Base-by-base conservation (phyloP, 2,888 invertebrate species). In the Encarsia formosa region DNA sequence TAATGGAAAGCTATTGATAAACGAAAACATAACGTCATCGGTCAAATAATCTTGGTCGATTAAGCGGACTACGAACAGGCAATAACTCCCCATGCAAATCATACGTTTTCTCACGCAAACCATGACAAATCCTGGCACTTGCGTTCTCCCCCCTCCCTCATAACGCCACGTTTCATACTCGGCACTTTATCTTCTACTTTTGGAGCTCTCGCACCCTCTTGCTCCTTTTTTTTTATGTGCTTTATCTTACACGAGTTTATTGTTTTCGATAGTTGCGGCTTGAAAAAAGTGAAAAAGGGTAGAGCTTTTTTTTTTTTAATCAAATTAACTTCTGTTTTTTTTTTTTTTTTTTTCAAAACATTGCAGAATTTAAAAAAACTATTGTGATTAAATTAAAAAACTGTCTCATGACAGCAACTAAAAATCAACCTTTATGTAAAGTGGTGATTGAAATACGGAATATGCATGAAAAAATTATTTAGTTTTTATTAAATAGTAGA, bases 71-170 rank as follows among this genome's bases (percentile, higher is more conserved):
- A 37, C 16, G n/a, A n/a, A n/a, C 42, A 23, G 38, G 23, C 16
- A 52, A 26, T 47, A 46, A 47, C 20, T 29, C 31, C 20, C n/a
- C 15, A 19, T 29, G 38, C 49, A 31, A 37, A 49, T 52, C 48
- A 29, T 22, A 37, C 48, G 23, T 49, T 52, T 52, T 55, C 53
- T 43, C 52, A 49, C 52, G 46, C 57, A 52, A 58, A 52, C 56
- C 57, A 56, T 57, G 57, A 60, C 58, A 54, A 58, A 58, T 52
- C 37, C 53, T 57, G 53, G 47, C 53, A 49, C 57, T 49, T 49
- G 49, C n/a, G n/a, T n/a, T n/a, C n/a, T 43, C 47, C 53, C 37
- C 40, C 44, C 11, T 20, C 32, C 32, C 32, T 32, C n/a, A 11
- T 29, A 29, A 15, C 34, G 34, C 6, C 34, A 29, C 32, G 32